A percentile compares a stretch with the other conserved stretches of the same genome.
phyloP scores from a whole-genome alignment of 1,140 invertebrate genomes.

The Nasonia longicornis region DNA sequence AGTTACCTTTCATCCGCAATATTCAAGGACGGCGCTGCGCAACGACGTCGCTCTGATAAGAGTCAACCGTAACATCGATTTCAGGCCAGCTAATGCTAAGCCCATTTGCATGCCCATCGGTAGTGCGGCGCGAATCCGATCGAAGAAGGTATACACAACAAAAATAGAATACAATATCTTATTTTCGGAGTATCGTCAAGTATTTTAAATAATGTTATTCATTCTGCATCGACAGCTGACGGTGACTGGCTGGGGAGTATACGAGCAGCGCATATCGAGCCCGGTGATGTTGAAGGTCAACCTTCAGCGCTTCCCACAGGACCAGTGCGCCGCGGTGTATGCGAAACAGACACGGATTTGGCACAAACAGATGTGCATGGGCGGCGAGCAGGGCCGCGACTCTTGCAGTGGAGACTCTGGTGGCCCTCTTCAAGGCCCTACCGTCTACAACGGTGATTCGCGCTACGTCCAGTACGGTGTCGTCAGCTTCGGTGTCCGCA shows the following conservation, averaged over 20 bases:
- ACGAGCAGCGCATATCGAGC: constrained; percentile 65
- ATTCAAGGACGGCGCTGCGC: constrained; percentile 61
- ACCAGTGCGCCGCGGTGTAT: constrained; percentile 67
- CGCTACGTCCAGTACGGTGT: constrained; percentile 68
- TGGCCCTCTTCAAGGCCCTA: constrained; percentile 65
- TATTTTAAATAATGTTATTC: neutral
- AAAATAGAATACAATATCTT: no score
- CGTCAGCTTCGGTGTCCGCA: constrained; percentile 69
- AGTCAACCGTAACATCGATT: constrained; percentile 67
- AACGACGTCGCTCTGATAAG: constrained; percentile 77
- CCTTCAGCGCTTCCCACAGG: constrained; percentile 64
- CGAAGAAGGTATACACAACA: constrained; percentile 52
- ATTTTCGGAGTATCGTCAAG: no score
- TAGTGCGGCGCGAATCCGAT: constrained; percentile 47
- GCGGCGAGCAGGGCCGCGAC: constrained; percentile 68
- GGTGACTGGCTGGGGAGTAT: constrained; percentile 75
- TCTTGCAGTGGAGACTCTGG: constrained; percentile 69
- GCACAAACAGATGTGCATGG: constrained; percentile 73
- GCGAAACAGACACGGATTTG: constrained; percentile 58
- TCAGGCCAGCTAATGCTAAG: constrained; percentile 67
- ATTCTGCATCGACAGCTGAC: constrained; percentile 48
- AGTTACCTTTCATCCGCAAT: constrained; percentile 71
- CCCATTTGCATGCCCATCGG: constrained; percentile 73
- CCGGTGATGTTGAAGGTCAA: constrained; percentile 69
- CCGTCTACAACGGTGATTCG: constrained; percentile 51